A percentile compares a stretch with the other conserved stretches of the same genome.
phyloP scores from a whole-genome alignment of 1,140 invertebrate species.

The Caerostris extrusa region DNA sequence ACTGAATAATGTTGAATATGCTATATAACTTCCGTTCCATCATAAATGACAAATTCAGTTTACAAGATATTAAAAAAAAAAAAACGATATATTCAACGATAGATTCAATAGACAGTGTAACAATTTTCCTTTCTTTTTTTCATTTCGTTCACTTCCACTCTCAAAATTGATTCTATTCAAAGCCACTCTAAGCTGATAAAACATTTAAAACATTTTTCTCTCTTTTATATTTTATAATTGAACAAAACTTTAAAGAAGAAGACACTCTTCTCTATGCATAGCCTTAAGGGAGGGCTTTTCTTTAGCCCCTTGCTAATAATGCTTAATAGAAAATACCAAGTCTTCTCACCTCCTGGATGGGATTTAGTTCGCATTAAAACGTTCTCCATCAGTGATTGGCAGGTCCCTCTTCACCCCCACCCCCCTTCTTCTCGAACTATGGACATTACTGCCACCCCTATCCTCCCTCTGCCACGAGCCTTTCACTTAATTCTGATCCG shows the following conservation, averaged over 20 bases:
- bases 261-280: neutral
- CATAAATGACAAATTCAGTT: too few species aligned
- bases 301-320: neutral
- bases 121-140: too few species aligned
- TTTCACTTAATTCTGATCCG: neutral
- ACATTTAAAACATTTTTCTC: neutral
- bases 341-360: neutral
- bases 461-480: too few species aligned
- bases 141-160: too few species aligned
- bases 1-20: too few species aligned
- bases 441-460: neutral
- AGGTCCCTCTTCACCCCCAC: neutral
- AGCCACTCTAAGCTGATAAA: too few species aligned
- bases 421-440: neutral
- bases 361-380: slow-evolving; percentile 17
- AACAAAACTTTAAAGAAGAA: neutral
- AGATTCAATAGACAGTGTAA: too few species aligned
- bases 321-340: neutral
- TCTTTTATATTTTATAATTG: neutral
- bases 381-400: slow-evolving; percentile 1
- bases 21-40: too few species aligned
- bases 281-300: neutral
- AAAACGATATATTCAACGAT: too few species aligned
- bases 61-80: too few species aligned
- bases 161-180: too few species aligned